These are phyloP conservation scores for Calcarius lapponicus DNA, from an alignment of 2,797 vertebrate species.

Conservation along the genomic window DNA sequence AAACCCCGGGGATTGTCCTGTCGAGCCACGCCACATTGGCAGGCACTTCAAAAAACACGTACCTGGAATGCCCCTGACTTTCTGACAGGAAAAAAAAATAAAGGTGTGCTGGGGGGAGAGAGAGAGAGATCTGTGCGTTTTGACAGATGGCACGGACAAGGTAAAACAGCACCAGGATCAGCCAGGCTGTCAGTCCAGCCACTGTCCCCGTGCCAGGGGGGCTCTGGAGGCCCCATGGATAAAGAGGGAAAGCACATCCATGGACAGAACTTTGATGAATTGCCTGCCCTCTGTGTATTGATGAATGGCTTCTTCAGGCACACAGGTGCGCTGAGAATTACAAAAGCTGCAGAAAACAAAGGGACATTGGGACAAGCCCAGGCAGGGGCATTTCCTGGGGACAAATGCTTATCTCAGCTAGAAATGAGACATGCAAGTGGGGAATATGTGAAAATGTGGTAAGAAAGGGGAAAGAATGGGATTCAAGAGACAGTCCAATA, in stretches of 20 bases:
- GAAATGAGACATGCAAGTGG: neutral
- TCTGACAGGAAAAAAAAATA: neutral
- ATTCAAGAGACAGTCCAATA: neutral
- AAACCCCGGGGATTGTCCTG: neutral
- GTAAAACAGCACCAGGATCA: neutral
- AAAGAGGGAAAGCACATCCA: neutral
- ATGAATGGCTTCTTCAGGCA: conserved; percentile 42
- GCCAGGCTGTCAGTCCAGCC: neutral
- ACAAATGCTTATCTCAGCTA: conserved; percentile 18
- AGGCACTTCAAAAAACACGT: neutral
- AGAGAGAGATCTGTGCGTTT: neutral
- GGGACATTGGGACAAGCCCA: conserved; percentile 26
- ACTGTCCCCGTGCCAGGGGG: neutral
- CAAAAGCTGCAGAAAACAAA: conserved; percentile 35
- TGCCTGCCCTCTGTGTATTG: neutral
- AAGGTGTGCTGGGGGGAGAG: neutral
- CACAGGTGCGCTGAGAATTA: conserved; percentile 5
- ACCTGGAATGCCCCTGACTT: neutral
- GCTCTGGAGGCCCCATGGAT: neutral
- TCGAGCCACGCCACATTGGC: neutral
- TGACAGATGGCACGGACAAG: neutral
- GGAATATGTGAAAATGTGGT: neutral
- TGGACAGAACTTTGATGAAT: neutral
- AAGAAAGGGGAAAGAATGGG: neutral
- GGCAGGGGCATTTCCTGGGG: conserved; percentile 17